Evolutionary conservation across 30 jellyfish, hydroid and myxozoan species (phyloP).

Genomic region (Clytia hemisphaerica): DNA sequence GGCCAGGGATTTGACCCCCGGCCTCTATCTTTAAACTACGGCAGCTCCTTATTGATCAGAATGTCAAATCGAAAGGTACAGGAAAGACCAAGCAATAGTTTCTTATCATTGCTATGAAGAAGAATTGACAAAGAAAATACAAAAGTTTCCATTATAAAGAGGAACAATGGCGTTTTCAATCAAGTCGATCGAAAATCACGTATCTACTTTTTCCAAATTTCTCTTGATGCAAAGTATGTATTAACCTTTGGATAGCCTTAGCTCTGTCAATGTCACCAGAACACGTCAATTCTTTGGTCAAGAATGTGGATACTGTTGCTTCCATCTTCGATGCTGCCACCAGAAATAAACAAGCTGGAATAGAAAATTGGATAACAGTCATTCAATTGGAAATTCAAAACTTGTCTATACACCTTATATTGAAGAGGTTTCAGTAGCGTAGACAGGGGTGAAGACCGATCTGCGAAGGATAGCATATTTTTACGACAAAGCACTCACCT

Average conservation of each 20-base stretch:
- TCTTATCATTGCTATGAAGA: too few relatives aligned
- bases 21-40: too few relatives aligned
- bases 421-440: too few relatives aligned
- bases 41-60: too few relatives aligned
- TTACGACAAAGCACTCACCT: too few relatives aligned
- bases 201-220: not conserved
- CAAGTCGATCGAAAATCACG: not conserved
- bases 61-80: too few relatives aligned
- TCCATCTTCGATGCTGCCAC: slow-evolving; percentile 59
- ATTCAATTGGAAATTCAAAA: not conserved
- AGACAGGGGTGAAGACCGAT: too few relatives aligned
- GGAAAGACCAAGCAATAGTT: too few relatives aligned
- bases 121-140: not conserved
- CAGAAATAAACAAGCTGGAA: slow-evolving; percentile 70
- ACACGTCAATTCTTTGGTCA: slow-evolving; percentile 47
- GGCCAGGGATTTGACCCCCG: too few relatives aligned
- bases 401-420: too few relatives aligned
- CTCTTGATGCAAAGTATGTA: not conserved
- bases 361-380: not conserved
- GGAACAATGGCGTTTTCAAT: not conserved
- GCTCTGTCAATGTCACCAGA: slow-evolving; percentile 58
- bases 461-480: too few relatives aligned
- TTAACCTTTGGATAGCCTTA: slow-evolving; percentile 61
- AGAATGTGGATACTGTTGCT: slow-evolving; percentile 45
- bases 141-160: not conserved